Evolutionary conservation across 2,113 vertebrate genomes (phyloP).

Genomic region (Rhea pennata): DNA sequence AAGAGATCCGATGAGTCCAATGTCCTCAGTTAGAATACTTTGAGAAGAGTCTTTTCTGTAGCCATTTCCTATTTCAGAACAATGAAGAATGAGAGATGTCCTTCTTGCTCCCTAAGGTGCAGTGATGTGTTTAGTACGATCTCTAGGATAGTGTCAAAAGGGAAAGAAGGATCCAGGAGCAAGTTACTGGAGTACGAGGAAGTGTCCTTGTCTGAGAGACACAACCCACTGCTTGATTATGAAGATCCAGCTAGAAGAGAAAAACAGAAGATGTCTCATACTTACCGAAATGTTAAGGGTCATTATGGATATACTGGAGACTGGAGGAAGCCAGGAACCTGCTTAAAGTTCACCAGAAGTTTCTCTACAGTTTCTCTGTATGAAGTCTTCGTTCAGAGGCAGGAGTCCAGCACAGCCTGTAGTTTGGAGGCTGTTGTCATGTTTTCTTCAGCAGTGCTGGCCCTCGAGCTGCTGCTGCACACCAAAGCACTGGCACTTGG

Average conservation of each 20-base stretch:
- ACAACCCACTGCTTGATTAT: not conserved
- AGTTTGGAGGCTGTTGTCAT: not conserved
- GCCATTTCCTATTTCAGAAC: constrained; percentile 18
- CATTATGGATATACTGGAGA: not conserved
- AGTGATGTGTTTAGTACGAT: not conserved
- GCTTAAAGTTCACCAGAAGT: not conserved
- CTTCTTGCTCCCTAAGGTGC: not conserved
- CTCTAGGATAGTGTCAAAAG: constrained; percentile 4
- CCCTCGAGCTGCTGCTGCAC: fast-evolving
- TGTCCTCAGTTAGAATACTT: not conserved
- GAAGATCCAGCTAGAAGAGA: not conserved
- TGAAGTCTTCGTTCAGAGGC: not conserved
- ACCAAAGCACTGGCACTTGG: not conserved
- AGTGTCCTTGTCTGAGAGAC: not conserved
- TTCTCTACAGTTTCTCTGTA: not conserved
- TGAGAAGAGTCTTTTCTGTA: constrained; percentile 50
- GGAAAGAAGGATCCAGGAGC: not conserved
- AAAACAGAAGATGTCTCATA: not conserved
- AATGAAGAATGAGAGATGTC: constrained; percentile 25
- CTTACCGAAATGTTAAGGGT: not conserved
- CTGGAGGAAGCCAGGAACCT: not conserved
- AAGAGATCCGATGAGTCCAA: constrained; percentile 37
- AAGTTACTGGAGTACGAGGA: not conserved
- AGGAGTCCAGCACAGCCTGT: not conserved
- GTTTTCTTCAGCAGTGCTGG: not conserved